A percentile compares a stretch with the other conserved stretches of the same genome.
phyloP scores from a whole-genome alignment of 2,888 invertebrate genomes.

The Peribatodes rhomboidaria region DNA sequence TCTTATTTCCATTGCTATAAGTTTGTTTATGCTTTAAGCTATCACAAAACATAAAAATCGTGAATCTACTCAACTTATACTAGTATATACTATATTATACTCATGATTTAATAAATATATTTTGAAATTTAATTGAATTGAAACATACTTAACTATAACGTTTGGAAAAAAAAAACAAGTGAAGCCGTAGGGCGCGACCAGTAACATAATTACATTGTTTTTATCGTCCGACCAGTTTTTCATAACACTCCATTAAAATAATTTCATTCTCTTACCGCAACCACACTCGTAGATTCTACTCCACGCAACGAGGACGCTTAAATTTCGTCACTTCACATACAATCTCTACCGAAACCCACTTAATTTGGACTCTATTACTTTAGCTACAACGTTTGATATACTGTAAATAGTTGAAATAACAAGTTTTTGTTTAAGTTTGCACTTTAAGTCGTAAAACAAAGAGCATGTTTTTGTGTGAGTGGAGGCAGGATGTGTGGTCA shows the following conservation, averaged over 20 bases:
- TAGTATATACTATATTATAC: too few relatives aligned
- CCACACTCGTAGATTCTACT: conserved; percentile 43
- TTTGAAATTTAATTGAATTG: too few relatives aligned
- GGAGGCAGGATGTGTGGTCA: conserved; percentile 39
- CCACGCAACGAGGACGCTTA: conserved; percentile 59
- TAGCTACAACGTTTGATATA: conserved; percentile 18
- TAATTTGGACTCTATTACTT: conserved; percentile 23
- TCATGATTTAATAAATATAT: too few relatives aligned
- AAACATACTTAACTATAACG: too few relatives aligned
- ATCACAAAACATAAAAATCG: too few relatives aligned
- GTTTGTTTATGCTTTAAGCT: too few relatives aligned
- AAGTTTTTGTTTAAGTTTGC: neutral
- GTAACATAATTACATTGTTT: neutral
- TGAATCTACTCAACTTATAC: too few relatives aligned
- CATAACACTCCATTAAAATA: conserved; percentile 27
- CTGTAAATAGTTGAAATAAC: neutral
- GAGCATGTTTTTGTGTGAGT: conserved; percentile 3
- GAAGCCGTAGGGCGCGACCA: neutral
- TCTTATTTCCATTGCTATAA: too few relatives aligned
- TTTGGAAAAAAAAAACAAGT: neutral
- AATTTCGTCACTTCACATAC: conserved; percentile 47
- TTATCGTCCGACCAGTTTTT: conserved; percentile 16
- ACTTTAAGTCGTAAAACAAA: neutral
- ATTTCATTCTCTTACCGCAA: conserved; percentile 40
- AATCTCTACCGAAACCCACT: conserved; percentile 32